Evolutionary conservation across 1,140 invertebrate species (phyloP).

Genomic region (Platorchestia sp.): DNA sequence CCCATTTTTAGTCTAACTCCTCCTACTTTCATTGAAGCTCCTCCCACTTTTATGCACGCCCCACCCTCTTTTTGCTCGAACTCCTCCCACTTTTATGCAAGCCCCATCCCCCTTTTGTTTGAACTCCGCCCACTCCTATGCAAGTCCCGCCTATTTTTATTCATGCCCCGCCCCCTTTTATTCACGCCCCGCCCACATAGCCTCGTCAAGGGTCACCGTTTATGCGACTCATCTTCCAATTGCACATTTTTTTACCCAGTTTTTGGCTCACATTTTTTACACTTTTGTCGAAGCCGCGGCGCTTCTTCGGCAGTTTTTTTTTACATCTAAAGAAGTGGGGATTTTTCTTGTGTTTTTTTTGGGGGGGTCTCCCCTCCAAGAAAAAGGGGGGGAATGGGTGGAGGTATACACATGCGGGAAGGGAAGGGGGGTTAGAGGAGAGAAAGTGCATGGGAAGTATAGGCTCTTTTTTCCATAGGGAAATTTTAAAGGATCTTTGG

Average conservation of each 20-base stretch:
- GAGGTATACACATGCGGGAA: not conserved
- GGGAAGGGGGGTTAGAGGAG: not conserved
- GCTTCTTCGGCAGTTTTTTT: slow-evolving; percentile 30
- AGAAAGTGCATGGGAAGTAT: not conserved
- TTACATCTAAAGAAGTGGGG: slow-evolving; percentile 31
- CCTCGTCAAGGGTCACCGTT: slow-evolving; percentile 48
- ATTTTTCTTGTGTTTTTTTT: slow-evolving; percentile 8
- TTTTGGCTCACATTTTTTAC: slow-evolving; percentile 9
- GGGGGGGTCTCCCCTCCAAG: too few species aligned
- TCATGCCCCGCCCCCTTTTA: not conserved
- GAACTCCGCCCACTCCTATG: not conserved
- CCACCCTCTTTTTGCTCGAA: not conserved
- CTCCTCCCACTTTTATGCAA: not conserved
- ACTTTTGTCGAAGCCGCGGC: not conserved
- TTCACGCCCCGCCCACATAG: slow-evolving; percentile 17
- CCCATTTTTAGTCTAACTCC: not conserved
- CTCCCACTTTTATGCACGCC: not conserved
- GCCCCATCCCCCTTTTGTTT: not conserved
- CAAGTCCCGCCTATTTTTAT: not conserved
- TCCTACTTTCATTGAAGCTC: not conserved
- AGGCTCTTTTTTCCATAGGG: slow-evolving; percentile 16
- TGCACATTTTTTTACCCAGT: slow-evolving; percentile 13
- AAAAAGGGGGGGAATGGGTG: too few species aligned
- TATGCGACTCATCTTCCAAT: slow-evolving; percentile 52
- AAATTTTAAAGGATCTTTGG: slow-evolving; percentile 6